These are phyloP conservation scores for Tipula helvola DNA, from an alignment of 2,888 invertebrate species.

Conservation along the genomic window DNA sequence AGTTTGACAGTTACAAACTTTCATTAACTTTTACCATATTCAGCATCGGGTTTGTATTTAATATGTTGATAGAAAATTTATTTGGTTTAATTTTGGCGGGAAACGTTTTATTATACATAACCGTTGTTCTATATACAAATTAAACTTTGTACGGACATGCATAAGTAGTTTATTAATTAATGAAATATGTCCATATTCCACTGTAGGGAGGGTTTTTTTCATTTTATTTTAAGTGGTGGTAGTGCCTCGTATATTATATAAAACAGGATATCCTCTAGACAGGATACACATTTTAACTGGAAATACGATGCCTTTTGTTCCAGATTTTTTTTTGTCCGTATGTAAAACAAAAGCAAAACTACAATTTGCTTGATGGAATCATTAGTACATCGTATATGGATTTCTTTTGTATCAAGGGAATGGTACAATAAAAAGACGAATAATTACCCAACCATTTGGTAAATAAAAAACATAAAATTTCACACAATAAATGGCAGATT, in stretches of 20 bases:
- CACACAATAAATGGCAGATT: neutral
- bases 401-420: neutral
- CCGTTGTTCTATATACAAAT: neutral
- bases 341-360: neutral
- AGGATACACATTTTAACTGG: neutral
- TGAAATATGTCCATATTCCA: neutral
- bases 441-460: neutral
- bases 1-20: neutral
- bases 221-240: neutral
- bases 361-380: neutral
- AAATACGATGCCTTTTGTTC: neutral
- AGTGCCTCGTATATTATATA: neutral
- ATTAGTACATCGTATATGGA: neutral
- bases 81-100: neutral
- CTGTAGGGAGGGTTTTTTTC: neutral
- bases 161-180: neutral
- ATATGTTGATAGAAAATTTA: neutral
- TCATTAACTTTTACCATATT: neutral
- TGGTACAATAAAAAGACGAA: neutral
- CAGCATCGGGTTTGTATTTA: neutral
- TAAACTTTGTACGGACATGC: neutral
- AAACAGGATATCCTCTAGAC: neutral
- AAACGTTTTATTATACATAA: neutral
- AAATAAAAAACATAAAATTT: neutral
- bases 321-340: neutral